phyloP scores from a whole-genome alignment of 2,113 vertebrate genomes.

The Lonchura striata region DNA sequence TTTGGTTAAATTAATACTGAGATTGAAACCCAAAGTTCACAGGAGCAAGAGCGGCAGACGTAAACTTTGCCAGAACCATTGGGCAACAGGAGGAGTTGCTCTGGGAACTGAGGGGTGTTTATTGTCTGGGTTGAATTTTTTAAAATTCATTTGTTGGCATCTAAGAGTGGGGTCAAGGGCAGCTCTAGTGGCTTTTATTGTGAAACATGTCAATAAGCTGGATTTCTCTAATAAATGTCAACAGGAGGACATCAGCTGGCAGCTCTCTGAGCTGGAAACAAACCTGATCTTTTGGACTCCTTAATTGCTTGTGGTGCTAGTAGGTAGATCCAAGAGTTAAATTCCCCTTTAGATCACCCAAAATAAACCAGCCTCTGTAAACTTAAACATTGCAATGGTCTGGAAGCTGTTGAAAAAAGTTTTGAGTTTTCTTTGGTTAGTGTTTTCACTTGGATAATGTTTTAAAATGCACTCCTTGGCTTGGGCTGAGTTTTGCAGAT shows the following conservation, averaged over 20 bases:
- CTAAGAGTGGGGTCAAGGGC: not conserved
- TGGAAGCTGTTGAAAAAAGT: not conserved
- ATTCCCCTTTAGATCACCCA: not conserved
- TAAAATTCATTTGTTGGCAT: not conserved
- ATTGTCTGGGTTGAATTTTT: not conserved
- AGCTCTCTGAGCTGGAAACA: slow-evolving; percentile 2
- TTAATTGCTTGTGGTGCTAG: not conserved
- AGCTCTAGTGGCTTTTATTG: not conserved
- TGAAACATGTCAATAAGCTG: slow-evolving; percentile 25
- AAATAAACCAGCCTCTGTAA: not conserved
- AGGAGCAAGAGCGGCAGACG: not conserved
- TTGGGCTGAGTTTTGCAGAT: not conserved
- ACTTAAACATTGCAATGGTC: not conserved
- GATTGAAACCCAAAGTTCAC: not conserved
- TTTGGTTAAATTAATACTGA: not conserved
- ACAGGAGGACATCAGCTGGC: not conserved
- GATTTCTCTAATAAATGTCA: slow-evolving; percentile 4
- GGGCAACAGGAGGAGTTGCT: not conserved
- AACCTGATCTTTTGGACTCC: slow-evolving; percentile 29
- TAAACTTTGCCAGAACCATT: not conserved
- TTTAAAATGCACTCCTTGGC: not conserved
- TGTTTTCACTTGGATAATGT: not conserved
- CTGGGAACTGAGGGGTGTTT: not conserved
- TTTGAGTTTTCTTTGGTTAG: not conserved
- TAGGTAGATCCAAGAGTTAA: not conserved